Conservation (phyloP, 2,888 invertebrate species). For the Habroteleia sp. region DNA sequence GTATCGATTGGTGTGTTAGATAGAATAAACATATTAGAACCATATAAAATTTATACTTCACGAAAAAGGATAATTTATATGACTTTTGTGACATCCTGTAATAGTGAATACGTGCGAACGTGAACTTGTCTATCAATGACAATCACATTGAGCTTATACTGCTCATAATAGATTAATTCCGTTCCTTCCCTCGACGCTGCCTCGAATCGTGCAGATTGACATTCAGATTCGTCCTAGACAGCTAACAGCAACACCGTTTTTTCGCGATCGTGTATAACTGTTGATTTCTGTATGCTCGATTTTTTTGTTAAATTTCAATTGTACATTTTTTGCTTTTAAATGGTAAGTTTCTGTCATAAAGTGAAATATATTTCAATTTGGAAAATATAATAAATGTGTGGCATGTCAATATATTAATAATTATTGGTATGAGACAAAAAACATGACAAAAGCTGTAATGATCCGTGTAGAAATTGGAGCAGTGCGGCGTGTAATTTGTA, state of each 20-base stretch:
- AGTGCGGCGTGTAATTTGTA: slow-evolving; percentile 45
- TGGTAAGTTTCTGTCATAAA: slow-evolving; percentile 2
- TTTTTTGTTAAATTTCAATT: not conserved
- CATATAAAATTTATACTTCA: too few species aligned
- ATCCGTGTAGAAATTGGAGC: slow-evolving; percentile 53
- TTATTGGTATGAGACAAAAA: slow-evolving; percentile 39
- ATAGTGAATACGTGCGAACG: slow-evolving; percentile 58
- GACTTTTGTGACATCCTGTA: slow-evolving; percentile 52
- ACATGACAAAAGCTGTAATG: slow-evolving; percentile 33
- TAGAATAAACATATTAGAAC: too few species aligned
- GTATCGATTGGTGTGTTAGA: too few species aligned
- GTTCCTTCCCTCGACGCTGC: slow-evolving; percentile 59
- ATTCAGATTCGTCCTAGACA: slow-evolving; percentile 69
- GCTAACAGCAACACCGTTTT: slow-evolving; percentile 57
- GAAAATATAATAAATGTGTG: not conserved
- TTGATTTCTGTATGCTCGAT: not conserved
- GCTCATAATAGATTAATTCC: slow-evolving; percentile 62
- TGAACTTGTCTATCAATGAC: slow-evolving; percentile 63
- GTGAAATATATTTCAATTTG: not conserved
- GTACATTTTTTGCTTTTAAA: not conserved
- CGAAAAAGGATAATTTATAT: slow-evolving; percentile 18
- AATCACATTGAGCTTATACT: slow-evolving; percentile 63
- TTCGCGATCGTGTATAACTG: slow-evolving; percentile 7
- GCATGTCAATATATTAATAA: slow-evolving; percentile 17
- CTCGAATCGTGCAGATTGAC: slow-evolving; percentile 68